Conservation (phyloP, 2,888 invertebrate species). For the Cryptus armator region DNA sequence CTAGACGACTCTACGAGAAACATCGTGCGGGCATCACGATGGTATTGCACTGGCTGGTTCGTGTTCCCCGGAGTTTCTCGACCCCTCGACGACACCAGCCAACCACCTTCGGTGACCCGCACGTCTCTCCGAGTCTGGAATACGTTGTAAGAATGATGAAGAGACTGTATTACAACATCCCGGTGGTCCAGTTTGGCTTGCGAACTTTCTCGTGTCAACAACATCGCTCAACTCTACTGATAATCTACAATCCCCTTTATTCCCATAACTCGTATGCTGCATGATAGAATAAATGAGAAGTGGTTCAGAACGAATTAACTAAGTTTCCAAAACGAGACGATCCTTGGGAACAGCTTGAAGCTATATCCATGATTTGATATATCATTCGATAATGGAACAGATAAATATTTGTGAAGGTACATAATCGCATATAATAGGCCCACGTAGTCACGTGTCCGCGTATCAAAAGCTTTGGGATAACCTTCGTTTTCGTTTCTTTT, state of each 20-base stretch:
- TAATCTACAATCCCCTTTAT: too few relatives aligned
- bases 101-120: constrained; percentile 69
- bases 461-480: constrained; percentile 61
- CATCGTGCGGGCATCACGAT: constrained; percentile 76
- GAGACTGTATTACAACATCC: constrained; percentile 72
- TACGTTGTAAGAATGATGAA: constrained; percentile 80
- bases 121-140: constrained; percentile 75
- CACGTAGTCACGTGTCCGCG: constrained; percentile 51
- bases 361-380: not conserved
- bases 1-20: constrained; percentile 59
- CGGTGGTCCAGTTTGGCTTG: constrained; percentile 22
- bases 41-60: constrained; percentile 75
- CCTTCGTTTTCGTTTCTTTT: constrained; percentile 32
- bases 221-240: not conserved
- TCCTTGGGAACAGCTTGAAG: not conserved
- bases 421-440: constrained; percentile 45
- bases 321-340: not conserved
- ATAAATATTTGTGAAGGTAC: constrained; percentile 60
- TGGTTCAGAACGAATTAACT: not conserved
- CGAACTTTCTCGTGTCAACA: not conserved
- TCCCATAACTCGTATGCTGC: not conserved
- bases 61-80: constrained; percentile 73
- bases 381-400: constrained; percentile 8
- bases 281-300: constrained; percentile 4
- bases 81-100: constrained; percentile 72